Evolutionary conservation across 2,888 invertebrate species (phyloP), one percentile per base, ranked within the genome.

Genomic region (Meganola albula): DNA sequence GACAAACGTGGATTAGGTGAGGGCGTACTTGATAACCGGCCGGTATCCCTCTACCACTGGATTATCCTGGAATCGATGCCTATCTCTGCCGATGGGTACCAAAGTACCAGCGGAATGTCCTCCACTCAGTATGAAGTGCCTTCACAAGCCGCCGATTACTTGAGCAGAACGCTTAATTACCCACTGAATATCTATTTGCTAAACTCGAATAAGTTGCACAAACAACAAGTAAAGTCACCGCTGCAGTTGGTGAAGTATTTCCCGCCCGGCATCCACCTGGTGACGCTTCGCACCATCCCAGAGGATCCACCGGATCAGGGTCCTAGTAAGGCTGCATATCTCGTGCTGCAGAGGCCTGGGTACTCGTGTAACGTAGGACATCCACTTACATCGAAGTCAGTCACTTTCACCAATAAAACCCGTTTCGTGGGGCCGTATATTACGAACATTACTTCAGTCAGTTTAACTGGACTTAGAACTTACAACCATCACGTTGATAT

Each of bases 1-100:
- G 99, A 99, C 65, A 94, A 95, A 33, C 88, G 99, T 40, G 99
- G 99, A 6, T 93, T 99, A 88, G 96, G 96, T 2, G 97, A 99
- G 71, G 97, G 97, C 10, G 91, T 99, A 1, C 92, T 95, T 0
- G 99, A 99, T 74, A 98, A 98, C 72, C 90, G 93, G 37, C 88
- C 89, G 21, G 95, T 94, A 0, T 77, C 91, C 0, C 91, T 93
- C 63, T 92, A 92, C 48, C 96, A 97, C 72, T 95, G 95, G 91
- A 64, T 99, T 3, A 71, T 97, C 2, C 74, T 98, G 0, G 98
- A 99, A 71, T 55, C 75, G 1, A 66, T 72, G 45, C 55, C 58
- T 1, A 50, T 43, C 4, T 45, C 56, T n/a, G 51, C 53, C 2
- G 27, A 53, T 66, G 23, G 67, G 66, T 12, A 60, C 62, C 1